Evolutionary conservation across 2,888 invertebrate genomes (phyloP).

Genomic region (Drosophila stalkeri): DNA sequence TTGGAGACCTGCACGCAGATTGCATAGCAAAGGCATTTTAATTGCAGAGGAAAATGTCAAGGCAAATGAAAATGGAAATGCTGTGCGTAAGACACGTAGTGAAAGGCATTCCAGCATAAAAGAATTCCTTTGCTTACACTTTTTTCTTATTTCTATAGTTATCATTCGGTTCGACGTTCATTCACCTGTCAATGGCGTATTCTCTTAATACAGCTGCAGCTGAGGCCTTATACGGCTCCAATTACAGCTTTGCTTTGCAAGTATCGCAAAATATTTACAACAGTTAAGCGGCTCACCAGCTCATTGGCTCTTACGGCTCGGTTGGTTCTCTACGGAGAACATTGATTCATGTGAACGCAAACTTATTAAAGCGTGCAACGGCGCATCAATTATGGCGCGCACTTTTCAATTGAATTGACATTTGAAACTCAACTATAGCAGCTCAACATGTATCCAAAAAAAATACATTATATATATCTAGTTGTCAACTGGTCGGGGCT

Average conservation of each 20-base stretch:
- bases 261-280: conserved; percentile 24
- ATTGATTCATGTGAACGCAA: conserved; percentile 36
- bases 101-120: conserved; percentile 31
- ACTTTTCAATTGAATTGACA: conserved; percentile 51
- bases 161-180: conserved; percentile 21
- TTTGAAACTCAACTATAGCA: conserved; percentile 23
- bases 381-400: conserved; percentile 39
- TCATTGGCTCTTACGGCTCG: neutral
- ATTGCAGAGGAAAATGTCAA: conserved; percentile 69
- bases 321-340: neutral
- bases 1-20: conserved; percentile 35
- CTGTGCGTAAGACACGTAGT: conserved; percentile 29
- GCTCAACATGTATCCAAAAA: neutral
- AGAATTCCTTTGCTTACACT: neutral
- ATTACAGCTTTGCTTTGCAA: conserved; percentile 21
- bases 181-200: conserved; percentile 19
- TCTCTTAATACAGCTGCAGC: conserved; percentile 15
- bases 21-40: conserved; percentile 68
- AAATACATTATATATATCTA: neutral
- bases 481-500: neutral
- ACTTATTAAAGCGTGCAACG: conserved; percentile 22
- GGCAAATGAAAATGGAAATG: conserved; percentile 39
- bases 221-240: conserved; percentile 38
- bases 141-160: neutral
- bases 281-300: conserved; percentile 1